Evolutionary conservation across 2,113 vertebrate species (phyloP), one percentile per base, ranked within the genome.

Genomic region (Daubentonia madagascariensis): DNA sequence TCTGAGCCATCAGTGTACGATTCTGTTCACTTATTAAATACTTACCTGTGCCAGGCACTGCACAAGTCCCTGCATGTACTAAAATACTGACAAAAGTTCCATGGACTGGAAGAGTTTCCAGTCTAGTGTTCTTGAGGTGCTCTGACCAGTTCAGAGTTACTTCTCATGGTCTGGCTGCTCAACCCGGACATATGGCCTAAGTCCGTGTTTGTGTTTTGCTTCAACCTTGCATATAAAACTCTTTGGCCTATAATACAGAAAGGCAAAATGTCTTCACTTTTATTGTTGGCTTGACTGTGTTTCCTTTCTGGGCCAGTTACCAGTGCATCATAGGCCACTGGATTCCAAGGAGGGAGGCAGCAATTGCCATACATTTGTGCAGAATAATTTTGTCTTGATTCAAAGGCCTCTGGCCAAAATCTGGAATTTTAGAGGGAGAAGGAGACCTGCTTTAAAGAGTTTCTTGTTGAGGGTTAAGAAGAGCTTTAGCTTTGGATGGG

Each of bases 371-470:
- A 17, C 16, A 32, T 72, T 90, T 83, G 12, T 72, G 43, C 59
- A 70, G 72, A 89, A 92, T 67, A 79, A 59, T 76, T 96, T 73
- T 75, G 22, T 76, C 79, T n/a, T 67, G 45, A 85, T 89, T 90
- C 14, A 76, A 86, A 76, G 85, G 43, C 20, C 43, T 70, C 61
- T 72, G 59, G 22, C 8, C 67, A 81, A 65, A 59, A 25, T 65
- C 8, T 59, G 72, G 43, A 18, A 61, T 75, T 80, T 72, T 35
- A 35, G 72, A 54, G 2, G 14, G 3, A 16, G 30, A 45, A 72
- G 54, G 28, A 72, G 13, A 37, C 54, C 13, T 70, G 40, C 63
- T 94, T 79, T 57, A n/a, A 72, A 86, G 57, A 57, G 18, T 48
- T 7, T 22, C 61, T 89, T 80, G 35, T 28, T n/a, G 22, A 91